Conservation (phyloP, 2,797 vertebrate genomes). For the Cyprinodon diabolis region DNA sequence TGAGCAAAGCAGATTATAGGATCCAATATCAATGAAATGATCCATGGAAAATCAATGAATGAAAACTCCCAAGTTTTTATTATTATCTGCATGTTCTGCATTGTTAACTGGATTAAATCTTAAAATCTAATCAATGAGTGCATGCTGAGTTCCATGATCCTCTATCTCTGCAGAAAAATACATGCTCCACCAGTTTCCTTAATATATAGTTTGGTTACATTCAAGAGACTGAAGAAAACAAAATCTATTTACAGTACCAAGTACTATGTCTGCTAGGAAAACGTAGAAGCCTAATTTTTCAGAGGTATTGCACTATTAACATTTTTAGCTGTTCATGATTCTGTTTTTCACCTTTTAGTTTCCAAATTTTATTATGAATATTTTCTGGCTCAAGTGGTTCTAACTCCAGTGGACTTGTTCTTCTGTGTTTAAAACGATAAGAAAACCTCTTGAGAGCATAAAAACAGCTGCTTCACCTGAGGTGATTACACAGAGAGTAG, state of each 20-base stretch:
- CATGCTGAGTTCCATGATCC: background rate
- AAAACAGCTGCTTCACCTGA: slow-evolving; percentile 49
- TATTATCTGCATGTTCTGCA: background rate
- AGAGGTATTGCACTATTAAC: background rate
- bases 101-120: background rate
- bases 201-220: background rate
- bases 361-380: background rate
- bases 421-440: slow-evolving; percentile 25
- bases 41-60: too few species aligned
- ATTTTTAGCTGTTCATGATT: slow-evolving; percentile 1
- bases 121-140: background rate
- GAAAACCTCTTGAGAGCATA: slow-evolving; percentile 22
- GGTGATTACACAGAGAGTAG: slow-evolving; percentile 40
- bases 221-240: background rate
- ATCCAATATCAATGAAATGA: too few species aligned
- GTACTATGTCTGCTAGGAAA: background rate
- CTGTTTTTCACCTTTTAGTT: background rate
- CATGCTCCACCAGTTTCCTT: background rate
- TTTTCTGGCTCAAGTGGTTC: slow-evolving; percentile 11
- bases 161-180: background rate
- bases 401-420: slow-evolving; percentile 13
- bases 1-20: too few species aligned
- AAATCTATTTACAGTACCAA: background rate
- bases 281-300: background rate
- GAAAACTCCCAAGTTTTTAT: too few species aligned